Evolutionary conservation across 2,113 vertebrate genomes (phyloP).

Genomic region (Prochilodus magdalenae): DNA sequence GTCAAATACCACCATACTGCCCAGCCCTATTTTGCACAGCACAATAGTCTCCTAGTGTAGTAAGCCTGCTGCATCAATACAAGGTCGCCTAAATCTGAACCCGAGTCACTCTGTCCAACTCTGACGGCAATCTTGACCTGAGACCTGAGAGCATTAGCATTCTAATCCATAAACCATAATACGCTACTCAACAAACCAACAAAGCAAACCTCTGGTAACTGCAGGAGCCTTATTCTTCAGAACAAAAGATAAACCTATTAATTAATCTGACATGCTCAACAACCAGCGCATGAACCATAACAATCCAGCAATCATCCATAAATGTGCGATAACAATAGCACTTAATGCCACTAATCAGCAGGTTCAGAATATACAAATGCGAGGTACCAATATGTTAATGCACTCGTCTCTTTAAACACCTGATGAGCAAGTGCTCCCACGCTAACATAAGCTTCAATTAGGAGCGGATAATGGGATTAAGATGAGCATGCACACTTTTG

Average conservation of each 20-base stretch:
- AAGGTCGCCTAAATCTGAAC: background rate
- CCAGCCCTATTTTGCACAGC: too few relatives aligned
- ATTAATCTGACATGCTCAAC: background rate
- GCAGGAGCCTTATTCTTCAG: too few relatives aligned
- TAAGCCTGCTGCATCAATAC: background rate
- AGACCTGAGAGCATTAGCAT: background rate
- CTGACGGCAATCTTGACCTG: background rate
- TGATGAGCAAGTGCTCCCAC: conserved; percentile 14
- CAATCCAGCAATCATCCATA: background rate
- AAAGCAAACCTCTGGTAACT: too few relatives aligned
- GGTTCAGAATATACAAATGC: background rate
- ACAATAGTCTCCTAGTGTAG: background rate
- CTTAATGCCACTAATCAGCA: background rate
- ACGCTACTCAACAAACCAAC: background rate
- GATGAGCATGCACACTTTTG: conserved; percentile 32
- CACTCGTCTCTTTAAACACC: background rate
- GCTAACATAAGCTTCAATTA: conserved; percentile 62
- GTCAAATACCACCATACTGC: background rate
- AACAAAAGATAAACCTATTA: background rate
- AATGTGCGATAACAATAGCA: background rate
- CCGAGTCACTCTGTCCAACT: background rate
- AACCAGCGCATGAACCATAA: background rate
- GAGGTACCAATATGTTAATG: background rate
- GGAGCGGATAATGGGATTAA: conserved; percentile 67
- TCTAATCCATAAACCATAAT: background rate